Evolutionary conservation across 2,797 vertebrate species (phyloP).

Genomic region (Hafferia zeledoni): DNA sequence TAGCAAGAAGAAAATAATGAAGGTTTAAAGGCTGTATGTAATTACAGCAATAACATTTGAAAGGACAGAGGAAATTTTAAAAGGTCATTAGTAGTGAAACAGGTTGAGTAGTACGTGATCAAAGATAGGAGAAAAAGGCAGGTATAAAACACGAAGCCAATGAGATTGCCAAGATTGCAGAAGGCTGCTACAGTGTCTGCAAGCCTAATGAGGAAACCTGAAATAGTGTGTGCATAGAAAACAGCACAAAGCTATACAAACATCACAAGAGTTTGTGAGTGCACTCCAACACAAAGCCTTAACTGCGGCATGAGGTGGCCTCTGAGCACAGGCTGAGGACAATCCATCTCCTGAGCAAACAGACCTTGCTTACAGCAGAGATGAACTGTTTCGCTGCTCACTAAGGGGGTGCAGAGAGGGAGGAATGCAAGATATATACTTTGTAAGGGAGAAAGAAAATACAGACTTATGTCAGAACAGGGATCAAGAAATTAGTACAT

Average conservation of each 20-base stretch:
- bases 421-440: slow-evolving; percentile 39
- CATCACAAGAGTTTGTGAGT: background rate
- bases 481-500: slow-evolving; percentile 44
- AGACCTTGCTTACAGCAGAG: background rate
- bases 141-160: background rate
- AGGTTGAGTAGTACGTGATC: background rate
- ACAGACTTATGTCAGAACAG: slow-evolving; percentile 37
- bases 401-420: background rate
- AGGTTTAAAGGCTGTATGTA: background rate
- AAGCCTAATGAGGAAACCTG: background rate
- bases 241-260: background rate
- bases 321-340: background rate
- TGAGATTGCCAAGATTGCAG: background rate
- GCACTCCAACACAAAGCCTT: background rate
- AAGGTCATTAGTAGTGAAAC: background rate
- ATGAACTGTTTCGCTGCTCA: slow-evolving; percentile 38
- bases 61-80: background rate
- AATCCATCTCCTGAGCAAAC: slow-evolving; percentile 31
- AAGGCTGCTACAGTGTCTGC: background rate
- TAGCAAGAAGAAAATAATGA: background rate
- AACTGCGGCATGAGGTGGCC: background rate
- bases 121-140: background rate
- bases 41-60: background rate
- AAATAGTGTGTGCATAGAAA: background rate
- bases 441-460: slow-evolving; percentile 47